Conservation (phyloP, 2,113 vertebrate genomes). For the Hippopotamus amphibius region DNA sequence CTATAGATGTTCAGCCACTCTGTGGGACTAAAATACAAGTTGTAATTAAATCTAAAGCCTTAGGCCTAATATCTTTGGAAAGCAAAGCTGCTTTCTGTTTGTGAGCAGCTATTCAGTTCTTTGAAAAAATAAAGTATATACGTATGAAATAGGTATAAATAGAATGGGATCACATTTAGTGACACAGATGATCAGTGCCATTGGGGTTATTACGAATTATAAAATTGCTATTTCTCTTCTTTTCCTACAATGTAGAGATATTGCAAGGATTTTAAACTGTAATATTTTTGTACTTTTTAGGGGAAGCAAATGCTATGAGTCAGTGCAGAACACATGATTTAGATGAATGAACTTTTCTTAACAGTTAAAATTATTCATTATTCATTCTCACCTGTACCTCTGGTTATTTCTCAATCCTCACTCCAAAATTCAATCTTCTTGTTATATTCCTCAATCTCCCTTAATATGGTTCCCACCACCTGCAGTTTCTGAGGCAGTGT, state of each 20-base stretch:
- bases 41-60: slow-evolving; percentile 15
- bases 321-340: slow-evolving; percentile 54
- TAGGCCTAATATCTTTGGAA: not conserved
- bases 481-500: not conserved
- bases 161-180: not conserved
- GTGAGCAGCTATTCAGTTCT: not conserved
- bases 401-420: slow-evolving; percentile 38
- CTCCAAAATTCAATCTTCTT: slow-evolving; percentile 33
- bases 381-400: not conserved
- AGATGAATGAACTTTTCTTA: slow-evolving; percentile 69
- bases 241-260: slow-evolving; percentile 7
- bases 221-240: not conserved
- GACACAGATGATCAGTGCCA: not conserved
- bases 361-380: slow-evolving; percentile 61
- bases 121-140: not conserved
- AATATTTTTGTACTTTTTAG: slow-evolving; percentile 40
- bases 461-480: not conserved
- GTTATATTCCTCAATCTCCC: not conserved
- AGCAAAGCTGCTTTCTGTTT: slow-evolving; percentile 24
- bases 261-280: not conserved
- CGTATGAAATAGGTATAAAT: not conserved
- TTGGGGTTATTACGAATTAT: not conserved
- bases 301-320: slow-evolving; percentile 20
- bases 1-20: not conserved
- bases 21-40: not conserved